Conservation (phyloP, 1,140 invertebrate genomes). For the Bombus haemorrhoidalis region DNA sequence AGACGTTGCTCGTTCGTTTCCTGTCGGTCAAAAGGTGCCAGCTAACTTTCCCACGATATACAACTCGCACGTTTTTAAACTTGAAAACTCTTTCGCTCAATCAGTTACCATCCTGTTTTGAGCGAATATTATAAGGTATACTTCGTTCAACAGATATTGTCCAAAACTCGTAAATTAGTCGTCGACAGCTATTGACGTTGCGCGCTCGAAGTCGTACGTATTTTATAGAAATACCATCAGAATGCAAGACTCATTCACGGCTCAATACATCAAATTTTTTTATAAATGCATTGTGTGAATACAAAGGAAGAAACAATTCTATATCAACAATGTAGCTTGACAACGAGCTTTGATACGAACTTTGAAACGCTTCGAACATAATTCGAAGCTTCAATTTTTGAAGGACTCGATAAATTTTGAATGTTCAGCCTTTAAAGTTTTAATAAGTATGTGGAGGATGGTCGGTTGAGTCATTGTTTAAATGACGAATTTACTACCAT, state of each 20-base stretch:
- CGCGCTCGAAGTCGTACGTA: neutral
- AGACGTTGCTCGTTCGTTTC: conserved; percentile 32
- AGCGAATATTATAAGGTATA: neutral
- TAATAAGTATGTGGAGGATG: neutral
- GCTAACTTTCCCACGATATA: conserved; percentile 15
- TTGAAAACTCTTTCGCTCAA: neutral
- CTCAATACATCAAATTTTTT: neutral
- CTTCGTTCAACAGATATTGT: too few relatives aligned
- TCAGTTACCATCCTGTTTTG: neutral
- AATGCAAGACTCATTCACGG: neutral
- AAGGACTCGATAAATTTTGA: neutral
- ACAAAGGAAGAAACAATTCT: neutral
- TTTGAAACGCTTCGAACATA: neutral
- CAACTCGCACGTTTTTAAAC: neutral
- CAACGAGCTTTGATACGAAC: neutral
- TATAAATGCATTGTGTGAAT: neutral
- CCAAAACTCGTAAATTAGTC: neutral
- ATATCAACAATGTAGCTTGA: too few relatives aligned
- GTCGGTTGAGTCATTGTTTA: too few relatives aligned
- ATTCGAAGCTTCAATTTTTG: neutral
- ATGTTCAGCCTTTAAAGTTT: neutral
- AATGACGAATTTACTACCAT: too few relatives aligned
- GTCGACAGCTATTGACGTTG: neutral
- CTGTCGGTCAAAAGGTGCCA: conserved; percentile 55
- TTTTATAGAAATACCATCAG: neutral